Evolutionary conservation across 1,140 invertebrate genomes (phyloP), one percentile per base, ranked within the genome.

Genomic region (Palaemon carinicauda): DNA sequence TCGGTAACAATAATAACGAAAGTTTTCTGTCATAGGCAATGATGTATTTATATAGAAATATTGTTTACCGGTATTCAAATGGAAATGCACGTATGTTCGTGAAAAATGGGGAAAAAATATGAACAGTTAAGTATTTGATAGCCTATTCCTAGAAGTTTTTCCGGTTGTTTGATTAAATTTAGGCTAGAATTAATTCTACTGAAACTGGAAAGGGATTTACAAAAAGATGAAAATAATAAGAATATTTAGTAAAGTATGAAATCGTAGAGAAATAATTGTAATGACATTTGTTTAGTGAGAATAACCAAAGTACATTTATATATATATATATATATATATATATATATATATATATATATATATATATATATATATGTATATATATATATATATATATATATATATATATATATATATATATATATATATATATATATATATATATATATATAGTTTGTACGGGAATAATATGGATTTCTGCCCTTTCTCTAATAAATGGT

Each of bases 391-490:
- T 51, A 9, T 41, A 3, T 51, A 51, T 51, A 3, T 51, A 3
- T 7, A 27, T 52, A 5, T 78, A 51, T 51, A 52, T 51, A 51
- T 78, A 50, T 4, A 51, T 1, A 78, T 78, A 78, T 78, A 78
- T 78, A 78, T 78, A 51, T 52, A 78, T 78, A 51, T 51, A 78
- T 78, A 78, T 78, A 78, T 51, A 52, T 52, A 78, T 78, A 78
- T 78, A 51, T 78, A 78, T 52, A 78, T n/a, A n/a, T n/a, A n/a
- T n/a, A n/a, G n/a, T n/a, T n/a, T n/a, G n/a, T n/a, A n/a, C n/a
- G n/a, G n/a, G 21, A 78, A 51, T 51, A 51, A 78, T 78, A 78
- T 74, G 33, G 27, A 74, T 74, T 31, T 74, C 27, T 74, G 33
- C 33, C 4, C 17, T 65, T 60, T 1, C 24, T 60, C 1, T 60